phyloP scores from a whole-genome alignment of 2,888 invertebrate genomes.

The Microplitis manilae region DNA sequence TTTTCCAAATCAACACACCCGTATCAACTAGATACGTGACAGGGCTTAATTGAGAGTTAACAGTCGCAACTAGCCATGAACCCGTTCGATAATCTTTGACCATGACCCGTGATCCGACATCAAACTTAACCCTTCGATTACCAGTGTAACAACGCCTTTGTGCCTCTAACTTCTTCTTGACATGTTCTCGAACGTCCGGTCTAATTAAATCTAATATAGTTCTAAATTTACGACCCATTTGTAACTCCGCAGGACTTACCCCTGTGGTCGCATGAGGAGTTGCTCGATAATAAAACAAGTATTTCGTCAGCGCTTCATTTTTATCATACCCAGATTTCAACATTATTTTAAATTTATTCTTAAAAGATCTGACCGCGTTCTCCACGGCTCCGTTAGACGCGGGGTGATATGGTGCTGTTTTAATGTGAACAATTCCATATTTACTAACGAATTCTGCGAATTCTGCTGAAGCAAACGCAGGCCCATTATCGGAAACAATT shows the following conservation, averaged over 20 bases:
- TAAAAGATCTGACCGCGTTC: slow-evolving; percentile 41
- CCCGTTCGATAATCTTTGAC: slow-evolving; percentile 29
- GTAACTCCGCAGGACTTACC: slow-evolving; percentile 26
- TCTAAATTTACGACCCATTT: slow-evolving; percentile 34
- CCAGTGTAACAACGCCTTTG: slow-evolving; percentile 28
- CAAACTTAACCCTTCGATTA: slow-evolving; percentile 25
- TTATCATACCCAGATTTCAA: slow-evolving; percentile 18
- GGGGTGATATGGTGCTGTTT: slow-evolving; percentile 41
- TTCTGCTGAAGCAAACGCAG: slow-evolving; percentile 15
- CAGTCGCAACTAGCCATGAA: slow-evolving; percentile 15
- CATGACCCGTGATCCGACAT: slow-evolving; percentile 20
- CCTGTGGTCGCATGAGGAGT: too few relatives aligned
- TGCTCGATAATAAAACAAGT: slow-evolving; percentile 26
- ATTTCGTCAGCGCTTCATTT: slow-evolving; percentile 38
- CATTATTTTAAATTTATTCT: slow-evolving; percentile 42
- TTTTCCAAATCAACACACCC: not conserved
- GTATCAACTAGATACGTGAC: not conserved
- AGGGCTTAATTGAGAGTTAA: not conserved
- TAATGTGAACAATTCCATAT: slow-evolving; percentile 33
- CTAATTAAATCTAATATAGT: slow-evolving; percentile 33
- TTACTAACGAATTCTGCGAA: slow-evolving; percentile 40
- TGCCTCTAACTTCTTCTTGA: slow-evolving; percentile 21
- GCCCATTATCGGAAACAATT: slow-evolving; percentile 42
- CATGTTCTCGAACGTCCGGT: slow-evolving; percentile 26
- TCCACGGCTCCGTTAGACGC: slow-evolving; percentile 42